Conservation (phyloP, 2,797 vertebrate species). For the Premnoplex brunnescens region DNA sequence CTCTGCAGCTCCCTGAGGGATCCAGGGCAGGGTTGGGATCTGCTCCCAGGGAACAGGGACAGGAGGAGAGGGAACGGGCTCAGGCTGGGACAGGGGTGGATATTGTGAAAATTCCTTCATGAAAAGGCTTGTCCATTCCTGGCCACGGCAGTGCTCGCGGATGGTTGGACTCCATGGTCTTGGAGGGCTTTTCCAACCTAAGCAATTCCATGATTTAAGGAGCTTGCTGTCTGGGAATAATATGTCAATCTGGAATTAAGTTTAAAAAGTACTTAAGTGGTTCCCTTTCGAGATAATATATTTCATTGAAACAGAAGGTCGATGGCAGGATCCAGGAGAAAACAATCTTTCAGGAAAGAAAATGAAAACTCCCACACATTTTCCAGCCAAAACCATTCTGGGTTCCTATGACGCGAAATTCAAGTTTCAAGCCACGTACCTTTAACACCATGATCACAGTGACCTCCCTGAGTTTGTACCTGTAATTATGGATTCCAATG, state of each 20-base stretch:
- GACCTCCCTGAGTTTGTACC: neutral
- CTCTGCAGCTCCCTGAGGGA: neutral
- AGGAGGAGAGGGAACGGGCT: rapidly evolving
- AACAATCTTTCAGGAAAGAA: neutral
- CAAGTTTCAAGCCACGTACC: rapidly evolving
- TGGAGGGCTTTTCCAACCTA: neutral
- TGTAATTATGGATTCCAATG: neutral
- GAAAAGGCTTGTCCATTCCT: rapidly evolving
- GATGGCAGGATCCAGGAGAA: neutral
- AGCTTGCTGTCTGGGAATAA: neutral
- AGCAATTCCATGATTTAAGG: neutral
- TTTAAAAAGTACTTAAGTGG: neutral
- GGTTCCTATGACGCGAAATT: neutral
- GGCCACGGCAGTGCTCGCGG: neutral
- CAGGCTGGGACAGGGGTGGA: rapidly evolving
- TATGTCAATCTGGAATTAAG: neutral
- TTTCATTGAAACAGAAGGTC: neutral
- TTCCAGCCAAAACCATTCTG: neutral
- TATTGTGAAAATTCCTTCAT: rapidly evolving
- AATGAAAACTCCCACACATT: neutral
- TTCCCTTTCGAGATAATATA: neutral
- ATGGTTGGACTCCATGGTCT: neutral
- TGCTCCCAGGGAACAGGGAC: neutral
- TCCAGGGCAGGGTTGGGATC: rapidly evolving
- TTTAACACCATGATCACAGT: neutral